Base-by-base conservation (phyloP, 2,797 vertebrate genomes). In the Sorex maritimensis region DNA sequence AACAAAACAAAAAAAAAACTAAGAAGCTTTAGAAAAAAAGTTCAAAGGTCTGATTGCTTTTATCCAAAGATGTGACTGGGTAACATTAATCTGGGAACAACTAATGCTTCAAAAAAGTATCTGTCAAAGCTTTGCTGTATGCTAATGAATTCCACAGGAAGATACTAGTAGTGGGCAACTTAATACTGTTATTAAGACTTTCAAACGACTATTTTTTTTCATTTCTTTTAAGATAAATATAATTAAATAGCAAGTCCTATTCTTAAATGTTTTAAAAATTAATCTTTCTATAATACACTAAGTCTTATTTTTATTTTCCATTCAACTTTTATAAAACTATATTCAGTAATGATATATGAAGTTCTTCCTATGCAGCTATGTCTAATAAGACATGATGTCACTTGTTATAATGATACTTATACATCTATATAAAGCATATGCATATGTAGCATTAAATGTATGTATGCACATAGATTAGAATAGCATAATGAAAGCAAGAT, bases 201-300 rank as follows among this genome's bases (percentile, higher is more conserved):
- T 88, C 46, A 69, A 68, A 6, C 28, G 79, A 69, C 15, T 34
- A 34, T 34, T 68, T 63, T 30, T 30, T 79, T 26, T 13, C 21
- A 14, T n/a, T 55, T 52, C 49, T n/a, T 41, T 83, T 52, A 73
- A 73, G 71, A 58, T 24, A 28, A 91, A 94, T 34, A 61, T 30
- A 94, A 88, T 21, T 83, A 86, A 58, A 67, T 30, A 90, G 10
- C 0, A 38, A 83, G 23, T 58, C 14, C 21, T 88, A 68, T 61
- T 68, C 68, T 17, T 69, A 61, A 0, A 68, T 2, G 14, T 61
- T 73, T 67, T n/a, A 79, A 38, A 87, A 88, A 73, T 49, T 73
- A 88, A 73, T 24, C 28, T 71, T 87, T 58, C 5, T 34, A 79
- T 58, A 78, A 11, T 24, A 63, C 24, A 63, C 44, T 78, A 55